A percentile compares a stretch with the other conserved stretches of the same genome.
These are phyloP conservation scores for Lasiurus cinereus DNA, from an alignment of 2,113 vertebrate genomes.

Conservation along the genomic window DNA sequence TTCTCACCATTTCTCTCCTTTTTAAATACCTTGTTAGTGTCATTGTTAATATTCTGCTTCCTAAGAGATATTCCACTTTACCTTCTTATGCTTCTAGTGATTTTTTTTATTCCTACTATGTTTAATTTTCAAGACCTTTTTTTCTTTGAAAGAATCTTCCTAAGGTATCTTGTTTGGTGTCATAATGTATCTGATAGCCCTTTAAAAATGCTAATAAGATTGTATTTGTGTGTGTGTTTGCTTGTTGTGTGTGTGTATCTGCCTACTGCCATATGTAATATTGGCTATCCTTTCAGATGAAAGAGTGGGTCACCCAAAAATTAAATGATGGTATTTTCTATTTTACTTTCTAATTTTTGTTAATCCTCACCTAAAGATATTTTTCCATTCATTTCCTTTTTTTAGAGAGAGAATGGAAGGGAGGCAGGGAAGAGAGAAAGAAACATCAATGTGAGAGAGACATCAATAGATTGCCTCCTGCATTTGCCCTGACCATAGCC, in stretches of 20 bases:
- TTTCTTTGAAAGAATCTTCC: not conserved
- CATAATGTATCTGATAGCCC: not conserved
- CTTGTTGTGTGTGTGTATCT: not conserved
- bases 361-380: too few relatives aligned
- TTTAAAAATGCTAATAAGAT: not conserved
- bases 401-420: too few relatives aligned
- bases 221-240: not conserved
- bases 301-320: slow-evolving; percentile 30
- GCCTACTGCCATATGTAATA: not conserved
- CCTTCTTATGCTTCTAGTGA: not conserved
- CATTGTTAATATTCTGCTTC: not conserved
- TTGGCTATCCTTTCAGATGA: not conserved
- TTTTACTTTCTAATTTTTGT: too few relatives aligned
- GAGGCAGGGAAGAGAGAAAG: too few relatives aligned
- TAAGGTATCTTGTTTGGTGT: not conserved
- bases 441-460: too few relatives aligned
- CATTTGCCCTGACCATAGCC: too few relatives aligned
- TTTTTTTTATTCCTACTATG: not conserved
- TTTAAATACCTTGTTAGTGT: not conserved
- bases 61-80: not conserved
- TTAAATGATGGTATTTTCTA: not conserved
- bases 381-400: too few relatives aligned
- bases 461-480: too few relatives aligned
- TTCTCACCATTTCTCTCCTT: not conserved
- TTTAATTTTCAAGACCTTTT: slow-evolving; percentile 2